These are phyloP conservation scores for Antheraea pernyi DNA, from an alignment of 1,140 invertebrate species.

Conservation along the genomic window DNA sequence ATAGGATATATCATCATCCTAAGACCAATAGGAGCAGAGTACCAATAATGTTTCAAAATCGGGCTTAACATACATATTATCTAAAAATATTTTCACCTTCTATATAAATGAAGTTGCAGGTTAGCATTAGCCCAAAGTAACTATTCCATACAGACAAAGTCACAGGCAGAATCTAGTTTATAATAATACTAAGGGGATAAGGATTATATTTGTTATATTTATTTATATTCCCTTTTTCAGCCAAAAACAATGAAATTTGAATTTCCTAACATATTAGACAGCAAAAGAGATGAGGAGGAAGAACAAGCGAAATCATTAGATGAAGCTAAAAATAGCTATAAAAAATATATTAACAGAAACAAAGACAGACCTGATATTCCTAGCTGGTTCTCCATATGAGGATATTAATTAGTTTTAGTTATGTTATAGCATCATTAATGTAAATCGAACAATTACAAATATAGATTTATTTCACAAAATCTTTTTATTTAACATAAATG, in stretches of 20 bases:
- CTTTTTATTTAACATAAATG: not conserved
- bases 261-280: slow-evolving; percentile 79
- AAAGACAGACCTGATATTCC: slow-evolving; percentile 79
- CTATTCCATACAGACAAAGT: no score
- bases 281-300: slow-evolving; percentile 56
- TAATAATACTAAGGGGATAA: no score
- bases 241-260: slow-evolving; percentile 79
- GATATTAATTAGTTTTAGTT: not conserved
- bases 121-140: no score
- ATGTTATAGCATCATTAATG: not conserved
- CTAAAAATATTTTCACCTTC: no score
- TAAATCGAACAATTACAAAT: not conserved
- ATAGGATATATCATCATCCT: no score
- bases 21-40: no score
- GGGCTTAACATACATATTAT: no score
- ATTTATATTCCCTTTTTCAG: slow-evolving; percentile 56
- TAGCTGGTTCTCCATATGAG: slow-evolving; percentile 80
- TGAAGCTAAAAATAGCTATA: slow-evolving; percentile 71
- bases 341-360: slow-evolving; percentile 72
- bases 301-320: slow-evolving; percentile 70
- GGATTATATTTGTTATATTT: not conserved
- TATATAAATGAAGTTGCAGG: no score
- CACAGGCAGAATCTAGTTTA: no score
- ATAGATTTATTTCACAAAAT: not conserved
- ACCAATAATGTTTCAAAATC: no score